Evolutionary conservation across 2,888 invertebrate species (phyloP).

Genomic region (Smittia aterrima): DNA sequence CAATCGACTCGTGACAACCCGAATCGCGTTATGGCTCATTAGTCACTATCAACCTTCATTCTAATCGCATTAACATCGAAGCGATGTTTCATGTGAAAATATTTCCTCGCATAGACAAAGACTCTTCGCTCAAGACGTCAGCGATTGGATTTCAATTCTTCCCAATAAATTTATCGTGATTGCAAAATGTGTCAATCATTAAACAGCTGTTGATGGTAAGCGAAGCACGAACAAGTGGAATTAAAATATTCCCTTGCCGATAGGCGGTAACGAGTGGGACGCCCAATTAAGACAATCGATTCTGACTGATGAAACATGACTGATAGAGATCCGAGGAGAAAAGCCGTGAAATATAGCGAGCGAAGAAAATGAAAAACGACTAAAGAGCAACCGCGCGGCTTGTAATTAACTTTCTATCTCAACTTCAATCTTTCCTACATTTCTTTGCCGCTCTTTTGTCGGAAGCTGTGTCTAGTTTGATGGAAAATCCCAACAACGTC

Average conservation of each 20-base stretch:
- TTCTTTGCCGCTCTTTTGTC: background rate
- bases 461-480: constrained; percentile 17
- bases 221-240: too few relatives aligned
- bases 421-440: background rate
- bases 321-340: background rate
- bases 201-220: too few relatives aligned
- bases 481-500: constrained; percentile 1
- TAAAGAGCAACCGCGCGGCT: constrained; percentile 10
- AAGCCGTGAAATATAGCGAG: background rate
- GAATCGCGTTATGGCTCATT: background rate
- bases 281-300: background rate
- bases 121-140: too few relatives aligned
- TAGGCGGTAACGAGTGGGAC: background rate
- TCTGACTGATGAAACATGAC: constrained; percentile 6
- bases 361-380: background rate
- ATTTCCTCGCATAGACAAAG: too few relatives aligned
- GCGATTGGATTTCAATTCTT: too few relatives aligned
- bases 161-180: too few relatives aligned
- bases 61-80: background rate
- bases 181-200: too few relatives aligned
- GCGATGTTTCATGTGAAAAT: too few relatives aligned
- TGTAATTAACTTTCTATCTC: constrained; percentile 17
- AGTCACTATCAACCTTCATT: background rate
- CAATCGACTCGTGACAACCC: too few relatives aligned
- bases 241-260: too few relatives aligned